Evolutionary conservation across 2,797 vertebrate species (phyloP), one percentile per base, ranked within the genome.

Genomic region (Helicolenus hilgendorfi): DNA sequence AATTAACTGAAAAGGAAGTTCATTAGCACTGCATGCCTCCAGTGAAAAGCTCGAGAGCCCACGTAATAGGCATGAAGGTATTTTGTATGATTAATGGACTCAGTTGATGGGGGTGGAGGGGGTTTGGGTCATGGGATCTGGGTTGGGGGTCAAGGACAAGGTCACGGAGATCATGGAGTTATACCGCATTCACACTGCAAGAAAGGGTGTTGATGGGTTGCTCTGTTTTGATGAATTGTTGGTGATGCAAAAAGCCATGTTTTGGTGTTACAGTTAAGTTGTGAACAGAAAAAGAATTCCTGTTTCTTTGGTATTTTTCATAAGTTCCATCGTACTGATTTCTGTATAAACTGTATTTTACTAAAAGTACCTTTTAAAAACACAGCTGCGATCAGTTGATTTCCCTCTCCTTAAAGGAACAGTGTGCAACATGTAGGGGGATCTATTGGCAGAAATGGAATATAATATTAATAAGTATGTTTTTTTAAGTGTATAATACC

Each of bases 61-160:
- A 76, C 29, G 18, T 77, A 89, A 89, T 81, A 87, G 87, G 88
- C 89, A 91, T 92, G 81, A 91, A 85, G 88, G 83, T 89, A 84
- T 92, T 89, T 91, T 75, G 63, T 69, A 85, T 90, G 81, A 85
- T 85, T 93, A 84, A 93, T 92, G 77, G 79, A 72, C 49, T 77
- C 1, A 0, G 62, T 86, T 26, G 77, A 79, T 56, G 20, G 70
- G 27, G 58, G 56, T 26, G 58, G 33, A 38, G 85, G 73, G 62
- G 59, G 62, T 82, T 63, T 72, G 68, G 86, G 88, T 84, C 75
- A 91, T 77, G 78, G 84, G 88, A 83, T 89, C 71, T 81, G 55
- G n/a, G 41, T 20, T 81, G 35, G 22, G 20, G 72, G 81, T 92
- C 86, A 90, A 81, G 70, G 76, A 79, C 87, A 90, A 84, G 72